Percentiles rank a stretch among this genome's conserved stretches.
Conservation (phyloP, 2,888 invertebrate genomes). For the Aphrophora alni region DNA sequence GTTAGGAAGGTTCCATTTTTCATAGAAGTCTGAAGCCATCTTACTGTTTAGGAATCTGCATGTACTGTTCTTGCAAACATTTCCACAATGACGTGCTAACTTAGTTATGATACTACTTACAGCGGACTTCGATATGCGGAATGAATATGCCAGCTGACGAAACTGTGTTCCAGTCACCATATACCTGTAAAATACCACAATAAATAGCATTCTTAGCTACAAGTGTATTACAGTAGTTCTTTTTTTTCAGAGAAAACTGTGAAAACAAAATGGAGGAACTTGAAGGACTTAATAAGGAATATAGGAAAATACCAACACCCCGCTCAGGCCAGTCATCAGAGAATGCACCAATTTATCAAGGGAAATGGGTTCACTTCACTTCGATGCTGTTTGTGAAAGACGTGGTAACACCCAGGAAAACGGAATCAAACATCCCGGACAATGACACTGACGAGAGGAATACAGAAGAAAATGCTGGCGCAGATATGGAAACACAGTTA, state of each 20-base stretch:
- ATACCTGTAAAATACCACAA: too few relatives aligned
- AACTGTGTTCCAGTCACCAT: slow-evolving; percentile 15
- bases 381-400: slow-evolving; percentile 19
- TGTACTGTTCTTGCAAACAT: background rate
- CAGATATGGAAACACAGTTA: background rate
- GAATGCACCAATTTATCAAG: slow-evolving; percentile 3
- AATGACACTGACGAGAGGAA: background rate
- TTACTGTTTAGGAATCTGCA: background rate
- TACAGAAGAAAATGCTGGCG: background rate
- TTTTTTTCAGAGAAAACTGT: slow-evolving; percentile 18
- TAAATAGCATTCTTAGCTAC: too few relatives aligned
- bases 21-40: background rate
- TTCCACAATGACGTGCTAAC: background rate
- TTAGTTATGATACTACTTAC: background rate
- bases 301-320: background rate
- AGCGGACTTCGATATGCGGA: background rate
- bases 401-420: background rate
- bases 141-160: slow-evolving; percentile 7
- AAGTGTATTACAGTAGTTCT: background rate
- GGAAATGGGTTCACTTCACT: slow-evolving; percentile 13
- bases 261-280: slow-evolving; percentile 20
- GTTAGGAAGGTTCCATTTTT: background rate
- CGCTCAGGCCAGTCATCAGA: slow-evolving; percentile 16
- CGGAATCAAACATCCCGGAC: background rate
- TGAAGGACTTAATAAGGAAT: slow-evolving; percentile 15